phyloP scores from a whole-genome alignment of 2,113 vertebrate genomes.

The Acrocephalus kingi region DNA sequence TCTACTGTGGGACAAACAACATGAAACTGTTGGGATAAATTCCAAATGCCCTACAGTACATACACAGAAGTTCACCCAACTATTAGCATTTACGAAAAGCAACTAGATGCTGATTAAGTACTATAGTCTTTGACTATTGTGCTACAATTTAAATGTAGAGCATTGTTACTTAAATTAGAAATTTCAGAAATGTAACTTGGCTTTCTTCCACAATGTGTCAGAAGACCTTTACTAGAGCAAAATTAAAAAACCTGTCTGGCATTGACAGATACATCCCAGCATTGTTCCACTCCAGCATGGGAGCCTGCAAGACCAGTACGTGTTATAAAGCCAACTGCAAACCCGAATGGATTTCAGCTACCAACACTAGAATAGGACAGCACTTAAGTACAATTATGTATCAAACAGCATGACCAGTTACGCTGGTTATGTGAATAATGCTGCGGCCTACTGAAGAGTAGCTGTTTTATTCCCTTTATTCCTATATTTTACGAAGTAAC shows the following conservation, averaged over 20 bases:
- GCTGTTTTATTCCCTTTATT: background rate
- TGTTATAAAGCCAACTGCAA: background rate
- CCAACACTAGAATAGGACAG: background rate
- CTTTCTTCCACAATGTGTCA: background rate
- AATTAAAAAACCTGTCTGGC: background rate
- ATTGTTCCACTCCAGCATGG: background rate
- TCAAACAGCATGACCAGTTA: background rate
- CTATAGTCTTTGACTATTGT: background rate
- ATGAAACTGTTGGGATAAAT: background rate
- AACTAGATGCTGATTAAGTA: background rate
- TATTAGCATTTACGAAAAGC: background rate
- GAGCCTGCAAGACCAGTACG: background rate
- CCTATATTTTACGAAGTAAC: background rate
- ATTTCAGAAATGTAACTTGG: background rate
- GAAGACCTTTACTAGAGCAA: background rate
- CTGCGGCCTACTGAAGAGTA: background rate
- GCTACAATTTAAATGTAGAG: background rate
- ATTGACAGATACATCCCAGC: background rate
- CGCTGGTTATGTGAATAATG: fast-evolving
- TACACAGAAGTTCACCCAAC: background rate
- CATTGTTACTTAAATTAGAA: background rate
- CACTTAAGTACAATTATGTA: background rate
- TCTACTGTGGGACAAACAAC: background rate
- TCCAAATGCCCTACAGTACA: background rate
- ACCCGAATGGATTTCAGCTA: background rate